Evolutionary conservation across 2,113 vertebrate genomes (phyloP), one percentile per base, ranked within the genome.

Genomic region (Ptychochromis oligacanthus): DNA sequence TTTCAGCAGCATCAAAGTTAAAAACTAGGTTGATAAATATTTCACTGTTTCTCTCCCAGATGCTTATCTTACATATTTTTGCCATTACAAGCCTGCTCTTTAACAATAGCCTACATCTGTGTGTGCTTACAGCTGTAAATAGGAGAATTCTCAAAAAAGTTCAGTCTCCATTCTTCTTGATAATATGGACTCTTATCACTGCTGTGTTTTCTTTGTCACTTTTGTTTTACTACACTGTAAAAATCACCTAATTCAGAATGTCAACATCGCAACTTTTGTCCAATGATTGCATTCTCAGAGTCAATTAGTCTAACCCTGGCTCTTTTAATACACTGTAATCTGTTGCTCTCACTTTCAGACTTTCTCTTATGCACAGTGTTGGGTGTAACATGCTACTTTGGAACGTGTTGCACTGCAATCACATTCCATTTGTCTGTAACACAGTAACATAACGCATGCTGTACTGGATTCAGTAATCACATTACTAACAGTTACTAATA

Each of bases 21-120:
- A 77, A 79, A 64, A 60, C 49, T 13, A 36, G 49, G 57, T 75
- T 80, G 75, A 93, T 91, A 72, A 92, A 94, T 93, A 91, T 91
- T 93, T 92, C 36, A 93, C 75, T 1, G 18, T 59, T 75, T 65
- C 31, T 58, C 60, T 74, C 77, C 43, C 61, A 56, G 76, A 89
- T 85, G 60, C 82, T 84, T 86, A 85, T 84, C 70, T 75, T 76
- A 86, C 82, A 86, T 76, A 85, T 78, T 81, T 91, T 74, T 76
- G 56, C 84, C 67, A 83, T 91, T 79, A 82, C 9, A 36, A 55
- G 64, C 10, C 24, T 12, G 31, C 26, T 85, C 18, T 72, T 40
- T 77, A 59, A 28, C 64, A 84, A 58, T 56, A 54, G 12, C 56
- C 49, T 75, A 85, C 9, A 28, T 72, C 65, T 81, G 70, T 80